Evolutionary conservation across 1,140 invertebrate species (phyloP).

Genomic region (Ceratosolen solmsi): DNA sequence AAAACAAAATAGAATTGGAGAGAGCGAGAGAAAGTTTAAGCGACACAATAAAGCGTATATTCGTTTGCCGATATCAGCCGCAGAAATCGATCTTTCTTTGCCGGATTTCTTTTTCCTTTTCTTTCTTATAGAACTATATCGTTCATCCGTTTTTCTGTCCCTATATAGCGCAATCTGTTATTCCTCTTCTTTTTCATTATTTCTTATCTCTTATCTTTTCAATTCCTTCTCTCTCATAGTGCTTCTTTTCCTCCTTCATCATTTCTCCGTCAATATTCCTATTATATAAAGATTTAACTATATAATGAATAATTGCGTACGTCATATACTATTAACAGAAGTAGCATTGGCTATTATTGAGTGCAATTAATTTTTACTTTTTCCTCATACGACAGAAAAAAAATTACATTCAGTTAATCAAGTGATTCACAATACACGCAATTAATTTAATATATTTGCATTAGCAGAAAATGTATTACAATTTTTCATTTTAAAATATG

Average conservation of each 20-base stretch:
- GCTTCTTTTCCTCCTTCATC: slow-evolving; percentile 28
- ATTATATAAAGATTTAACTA: slow-evolving; percentile 7
- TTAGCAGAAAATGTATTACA: too few relatives aligned
- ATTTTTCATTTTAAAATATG: too few relatives aligned
- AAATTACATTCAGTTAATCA: too few relatives aligned
- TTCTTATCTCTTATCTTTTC: slow-evolving; percentile 50
- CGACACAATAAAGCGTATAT: slow-evolving; percentile 43
- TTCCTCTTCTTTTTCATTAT: slow-evolving; percentile 46
- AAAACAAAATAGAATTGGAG: neutral
- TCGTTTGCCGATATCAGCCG: slow-evolving; percentile 48
- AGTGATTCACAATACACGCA: too few relatives aligned
- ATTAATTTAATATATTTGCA: too few relatives aligned
- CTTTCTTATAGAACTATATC: neutral
- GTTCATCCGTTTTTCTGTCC: neutral
- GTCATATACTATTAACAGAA: neutral
- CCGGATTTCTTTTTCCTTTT: slow-evolving; percentile 22
- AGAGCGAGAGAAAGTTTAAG: slow-evolving; percentile 19
- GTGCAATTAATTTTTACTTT: too few relatives aligned
- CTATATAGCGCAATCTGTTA: slow-evolving; percentile 31
- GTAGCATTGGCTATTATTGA: neutral
- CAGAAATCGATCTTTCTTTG: slow-evolving; percentile 52
- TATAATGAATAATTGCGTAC: neutral
- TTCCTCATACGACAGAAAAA: too few relatives aligned
- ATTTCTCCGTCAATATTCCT: neutral
- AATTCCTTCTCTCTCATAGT: slow-evolving; percentile 29